Evolutionary conservation across 2,113 vertebrate genomes (phyloP), one percentile per base, ranked within the genome.

Genomic region (Ursus arctos): DNA sequence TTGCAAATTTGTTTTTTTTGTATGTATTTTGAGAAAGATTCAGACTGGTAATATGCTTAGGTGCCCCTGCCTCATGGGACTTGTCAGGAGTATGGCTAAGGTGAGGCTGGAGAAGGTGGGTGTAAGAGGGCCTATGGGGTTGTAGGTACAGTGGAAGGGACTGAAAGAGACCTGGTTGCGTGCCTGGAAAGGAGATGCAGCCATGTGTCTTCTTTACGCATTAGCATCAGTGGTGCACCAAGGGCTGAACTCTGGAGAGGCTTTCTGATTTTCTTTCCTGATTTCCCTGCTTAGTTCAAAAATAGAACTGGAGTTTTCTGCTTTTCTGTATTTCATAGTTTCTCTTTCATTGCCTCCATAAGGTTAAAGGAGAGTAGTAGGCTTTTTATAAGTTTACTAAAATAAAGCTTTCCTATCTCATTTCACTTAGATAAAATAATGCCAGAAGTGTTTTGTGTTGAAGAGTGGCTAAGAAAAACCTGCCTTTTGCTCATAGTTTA

Each of bases 21-120:
- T 65, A 4, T 94, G 31, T 71, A 40, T 96, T 94, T 91, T 84
- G 69, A 88, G 61, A 88, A 94, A 72, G 26, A 84, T 88, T 84
- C 31, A 88, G 88, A 74, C 19, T 59, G n/a, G 33, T 43, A 15
- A 72, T 94, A 49, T 12, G 36, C 12, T 71, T 88, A 24, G 28
- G 43, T 71, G 47, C 59, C 43, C 61, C 76, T 91, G 1, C 40
- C 33, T 87, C 31, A 18, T 72, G 81, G 43, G 14, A 69, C 33
- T 61, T n/a, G 21, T 88, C 47, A 61, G 67, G 43, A 72, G 47
- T 65, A 12, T 51, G 7, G 69, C 49, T 76, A 33, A 53, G 59
- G 51, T 51, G 61, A 72, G 55, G 53, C 84, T 74, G 55, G 40
- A 59, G 88, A 91, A 31, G 36, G 43, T 67, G 24, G 36, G 43